Evolutionary conservation across 2,113 vertebrate species (phyloP).

Genomic region (Notarius quadriscutis): DNA sequence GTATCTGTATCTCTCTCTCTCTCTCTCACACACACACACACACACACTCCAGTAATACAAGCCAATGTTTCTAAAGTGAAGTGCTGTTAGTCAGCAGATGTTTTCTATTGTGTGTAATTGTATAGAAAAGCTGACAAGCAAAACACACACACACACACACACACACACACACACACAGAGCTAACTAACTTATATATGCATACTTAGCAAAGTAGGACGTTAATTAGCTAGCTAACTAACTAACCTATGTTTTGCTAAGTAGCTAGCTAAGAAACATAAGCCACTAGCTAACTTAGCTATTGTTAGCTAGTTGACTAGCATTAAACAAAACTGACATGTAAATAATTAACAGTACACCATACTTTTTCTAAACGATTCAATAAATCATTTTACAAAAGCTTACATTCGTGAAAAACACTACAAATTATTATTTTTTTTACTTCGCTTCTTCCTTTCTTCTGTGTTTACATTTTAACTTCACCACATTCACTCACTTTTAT

Average conservation of each 20-base stretch:
- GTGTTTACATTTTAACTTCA: neutral
- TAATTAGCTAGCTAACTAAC: too few species aligned
- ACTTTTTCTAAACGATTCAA: neutral
- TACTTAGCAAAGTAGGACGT: too few species aligned
- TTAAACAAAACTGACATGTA: neutral
- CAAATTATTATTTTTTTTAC: neutral
- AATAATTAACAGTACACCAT: neutral
- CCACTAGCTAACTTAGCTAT: neutral
- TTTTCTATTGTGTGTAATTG: slow-evolving; percentile 54
- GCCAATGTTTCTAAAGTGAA: neutral
- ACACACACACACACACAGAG: slow-evolving; percentile 3
- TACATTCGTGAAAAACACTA: neutral
- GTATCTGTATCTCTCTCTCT: slow-evolving; percentile 3
- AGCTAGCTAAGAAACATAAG: neutral
- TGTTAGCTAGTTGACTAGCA: neutral
- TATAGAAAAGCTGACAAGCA: slow-evolving; percentile 57
- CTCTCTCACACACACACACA: slow-evolving; percentile 23
- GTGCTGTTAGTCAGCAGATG: slow-evolving; percentile 56
- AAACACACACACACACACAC: slow-evolving; percentile 26
- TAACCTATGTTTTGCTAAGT: neutral
- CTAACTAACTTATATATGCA: neutral
- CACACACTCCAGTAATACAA: slow-evolving; percentile 28
- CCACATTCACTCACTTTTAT: neutral
- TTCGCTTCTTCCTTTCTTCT: too few species aligned
- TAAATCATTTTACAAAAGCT: neutral